Base-by-base conservation (phyloP, 2,888 invertebrate genomes). In the Drosophila affinis region DNA sequence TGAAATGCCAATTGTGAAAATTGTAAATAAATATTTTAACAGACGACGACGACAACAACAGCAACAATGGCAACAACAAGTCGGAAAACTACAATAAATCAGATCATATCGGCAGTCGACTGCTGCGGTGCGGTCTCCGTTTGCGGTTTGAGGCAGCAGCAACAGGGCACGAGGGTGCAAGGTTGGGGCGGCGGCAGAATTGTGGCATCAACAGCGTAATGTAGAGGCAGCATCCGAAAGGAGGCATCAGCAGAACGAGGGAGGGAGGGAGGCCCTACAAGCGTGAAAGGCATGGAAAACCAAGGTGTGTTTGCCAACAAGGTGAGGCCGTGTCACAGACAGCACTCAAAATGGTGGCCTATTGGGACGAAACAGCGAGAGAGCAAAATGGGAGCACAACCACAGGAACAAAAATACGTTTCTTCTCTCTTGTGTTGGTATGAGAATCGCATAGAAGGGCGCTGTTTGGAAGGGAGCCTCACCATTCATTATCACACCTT, bases 11-110 rank as follows among this genome's bases (percentile, higher is more conserved):
- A 83, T 90, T 89, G 89, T 79, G 80, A 88, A 90, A 90, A 87
- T 90, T 83, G 90, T 88, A 85, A 89, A 90, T 90, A 87, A 89
- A 90, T 90, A 90, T 88, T 87, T 87, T 72, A 83, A 74, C 84
- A 89, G 80, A 77, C 79, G 89, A 81, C 72, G 73, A 82, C 62
- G 34, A 34, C 34, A 12, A 34, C 17, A 29, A 29, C 9, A 29
- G 29, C 62, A 58, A 47, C 21, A 21, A 21, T 56, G 62, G 62
- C 61, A 75, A 74, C 70, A 74, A 75, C 53, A 69, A 77, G 72
- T 68, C 72, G 73, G 76, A 56, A 79, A 85, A 76, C 88, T 58
- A 75, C 73, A 71, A 87, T 88, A 86, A 86, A 89, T 80, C 88
- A 86, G 86, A 88, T 86, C 89, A 89, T 89, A 89, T 88, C 86